Base-by-base conservation (phyloP, 1,140 invertebrate genomes). In the Cydia splendana region DNA sequence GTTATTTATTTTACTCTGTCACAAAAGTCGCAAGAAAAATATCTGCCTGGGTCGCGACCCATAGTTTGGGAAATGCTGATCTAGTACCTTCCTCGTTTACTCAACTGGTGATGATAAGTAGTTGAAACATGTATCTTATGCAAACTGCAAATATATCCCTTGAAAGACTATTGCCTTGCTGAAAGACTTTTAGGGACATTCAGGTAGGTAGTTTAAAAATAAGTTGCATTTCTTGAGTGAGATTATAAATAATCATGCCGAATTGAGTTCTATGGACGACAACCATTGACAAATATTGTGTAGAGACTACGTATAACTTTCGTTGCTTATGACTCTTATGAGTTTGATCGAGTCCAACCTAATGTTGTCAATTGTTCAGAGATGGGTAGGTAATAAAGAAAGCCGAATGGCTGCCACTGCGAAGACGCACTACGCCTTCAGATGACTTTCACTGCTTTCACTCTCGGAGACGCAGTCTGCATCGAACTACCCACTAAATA, bases 361-460 rank as follows among this genome's bases (percentile, higher is more conserved):
- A 34, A 34, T n/a, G 65, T 69, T 34, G 20, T 15, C 65, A 69
- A 38, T 69, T 30, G 30, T 18, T 34, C 10, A 69, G 65, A 38
- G 65, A 34, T 69, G 15, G 2, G 24, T n/a, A n/a, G 84, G 78
- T 81, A 83, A 86, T 81, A 82, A 85, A 84, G 76, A 87, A 82
- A 82, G 76, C 75, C 81, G 76, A 78, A 73, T 77, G 79, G 79
- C 76, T 78, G 76, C 81, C 53, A 81, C 75, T 76, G 76, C 76
- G 65, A 30, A 34, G 30, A 34, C 65, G 75, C 81, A 80, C 74
- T 78, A 75, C 75, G 76, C 76, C 76, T 77, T 81, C 77, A 51
- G 57, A 84, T 81, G 76, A 91, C 89, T 92, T 92, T 92, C 90
- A 91, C 89, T 90, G 89, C 88, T 91, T 92, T 91, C 91, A 90